Conservation (phyloP, 2,888 invertebrate genomes). For the Pachymerium ferrugineum region DNA sequence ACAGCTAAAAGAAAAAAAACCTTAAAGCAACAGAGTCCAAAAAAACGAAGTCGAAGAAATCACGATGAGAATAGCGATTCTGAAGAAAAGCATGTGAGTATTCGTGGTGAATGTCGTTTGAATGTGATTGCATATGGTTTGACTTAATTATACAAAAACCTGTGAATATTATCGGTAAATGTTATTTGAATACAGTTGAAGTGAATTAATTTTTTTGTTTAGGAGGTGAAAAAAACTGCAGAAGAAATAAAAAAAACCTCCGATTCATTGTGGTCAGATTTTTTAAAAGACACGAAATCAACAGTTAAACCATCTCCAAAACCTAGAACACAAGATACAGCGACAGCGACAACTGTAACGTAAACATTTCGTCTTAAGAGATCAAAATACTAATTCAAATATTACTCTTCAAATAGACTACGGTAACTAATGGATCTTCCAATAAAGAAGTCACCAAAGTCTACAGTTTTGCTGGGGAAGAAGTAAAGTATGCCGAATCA, state of each 20-base stretch:
- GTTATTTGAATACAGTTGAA: no score
- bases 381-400: neutral
- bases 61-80: neutral
- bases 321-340: neutral
- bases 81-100: neutral
- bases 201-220: neutral
- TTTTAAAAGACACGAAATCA: conserved; percentile 12
- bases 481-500: conserved; percentile 55
- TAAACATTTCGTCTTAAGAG: neutral
- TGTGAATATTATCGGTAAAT: no score
- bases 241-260: neutral
- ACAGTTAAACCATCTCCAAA: neutral
- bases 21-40: neutral
- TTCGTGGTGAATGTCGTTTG: neutral
- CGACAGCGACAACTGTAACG: neutral
- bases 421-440: neutral
- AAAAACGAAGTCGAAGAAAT: neutral
- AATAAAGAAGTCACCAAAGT: conserved; percentile 44
- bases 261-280: neutral
- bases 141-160: neutral
- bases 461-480: conserved; percentile 85
- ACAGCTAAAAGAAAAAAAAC: neutral
- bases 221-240: neutral
- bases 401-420: neutral
- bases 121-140: neutral